Evolutionary conservation across 2,797 vertebrate species (phyloP).

Genomic region (Scarus forsteni): DNA sequence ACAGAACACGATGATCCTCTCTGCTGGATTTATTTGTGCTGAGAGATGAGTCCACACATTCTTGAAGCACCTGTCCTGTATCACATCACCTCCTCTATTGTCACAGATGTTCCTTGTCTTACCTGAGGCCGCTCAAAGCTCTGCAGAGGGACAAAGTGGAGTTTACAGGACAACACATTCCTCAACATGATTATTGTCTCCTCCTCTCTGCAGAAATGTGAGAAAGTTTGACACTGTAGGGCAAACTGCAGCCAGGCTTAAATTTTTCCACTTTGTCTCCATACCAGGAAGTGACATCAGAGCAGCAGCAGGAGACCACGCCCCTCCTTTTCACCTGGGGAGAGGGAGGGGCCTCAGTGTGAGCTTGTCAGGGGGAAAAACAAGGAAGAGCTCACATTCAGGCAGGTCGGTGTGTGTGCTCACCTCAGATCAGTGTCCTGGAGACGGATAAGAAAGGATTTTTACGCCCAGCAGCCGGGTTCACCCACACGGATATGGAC

Average conservation of each 20-base stretch:
- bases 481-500: constrained; percentile 84
- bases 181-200: constrained; percentile 25
- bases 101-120: constrained; percentile 30
- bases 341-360: constrained; percentile 67
- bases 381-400: constrained; percentile 77
- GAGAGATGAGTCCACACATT: constrained; percentile 60
- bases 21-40: constrained; percentile 34
- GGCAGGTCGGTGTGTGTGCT: constrained; percentile 62
- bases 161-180: constrained; percentile 56
- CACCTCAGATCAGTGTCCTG: constrained; percentile 46
- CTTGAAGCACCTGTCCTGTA: constrained; percentile 41
- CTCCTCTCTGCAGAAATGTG: constrained; percentile 37
- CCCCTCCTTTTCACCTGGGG: constrained; percentile 83
- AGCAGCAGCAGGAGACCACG: constrained; percentile 37
- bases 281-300: constrained; percentile 85
- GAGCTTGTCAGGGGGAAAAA: constrained; percentile 72
- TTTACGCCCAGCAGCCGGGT: constrained; percentile 49
- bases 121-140: constrained; percentile 26
- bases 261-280: constrained; percentile 42
- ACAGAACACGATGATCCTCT: constrained; percentile 2
- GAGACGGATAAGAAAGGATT: constrained; percentile 57
- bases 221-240: constrained; percentile 37
- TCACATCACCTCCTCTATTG: constrained; percentile 64
- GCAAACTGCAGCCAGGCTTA: constrained; percentile 5
- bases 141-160: constrained; percentile 54